phyloP scores from a whole-genome alignment of 2,888 invertebrate genomes.

The Hypolimnas misippus region DNA sequence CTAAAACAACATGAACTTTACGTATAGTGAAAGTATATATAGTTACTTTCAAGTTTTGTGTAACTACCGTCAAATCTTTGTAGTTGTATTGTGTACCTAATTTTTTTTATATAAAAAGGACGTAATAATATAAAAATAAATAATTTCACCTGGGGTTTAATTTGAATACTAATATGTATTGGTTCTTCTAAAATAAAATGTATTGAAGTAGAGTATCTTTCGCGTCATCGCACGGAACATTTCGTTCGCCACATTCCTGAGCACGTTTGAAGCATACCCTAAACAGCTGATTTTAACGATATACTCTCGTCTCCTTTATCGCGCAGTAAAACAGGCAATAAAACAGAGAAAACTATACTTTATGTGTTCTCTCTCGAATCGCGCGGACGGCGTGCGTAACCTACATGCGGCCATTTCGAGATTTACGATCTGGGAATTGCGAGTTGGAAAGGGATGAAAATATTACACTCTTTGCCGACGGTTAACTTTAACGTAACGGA shows the following conservation, averaged over 20 bases:
- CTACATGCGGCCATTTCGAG: conserved; percentile 85
- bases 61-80: too few relatives aligned
- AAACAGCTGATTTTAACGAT: conserved; percentile 83
- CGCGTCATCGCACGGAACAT: conserved; percentile 65
- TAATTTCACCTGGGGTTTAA: too few relatives aligned
- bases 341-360: conserved; percentile 84
- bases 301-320: conserved; percentile 82
- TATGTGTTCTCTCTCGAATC: conserved; percentile 78
- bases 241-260: conserved; percentile 82
- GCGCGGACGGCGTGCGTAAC: conserved; percentile 83
- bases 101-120: too few relatives aligned
- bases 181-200: not conserved
- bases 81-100: too few relatives aligned
- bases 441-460: conserved; percentile 82
- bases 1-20: too few relatives aligned
- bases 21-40: too few relatives aligned
- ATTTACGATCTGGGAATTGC: conserved; percentile 85
- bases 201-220: conserved; percentile 67
- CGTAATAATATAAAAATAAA: too few relatives aligned
- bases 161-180: too few relatives aligned
- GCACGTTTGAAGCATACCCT: conserved; percentile 82
- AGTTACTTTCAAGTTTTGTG: too few relatives aligned
- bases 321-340: conserved; percentile 78
- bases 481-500: conserved; percentile 69
- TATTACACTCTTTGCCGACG: conserved; percentile 78